phyloP scores from a whole-genome alignment of 37 sponge, comb jelly and placozoan genomes.

The Oscarella lobularis region DNA sequence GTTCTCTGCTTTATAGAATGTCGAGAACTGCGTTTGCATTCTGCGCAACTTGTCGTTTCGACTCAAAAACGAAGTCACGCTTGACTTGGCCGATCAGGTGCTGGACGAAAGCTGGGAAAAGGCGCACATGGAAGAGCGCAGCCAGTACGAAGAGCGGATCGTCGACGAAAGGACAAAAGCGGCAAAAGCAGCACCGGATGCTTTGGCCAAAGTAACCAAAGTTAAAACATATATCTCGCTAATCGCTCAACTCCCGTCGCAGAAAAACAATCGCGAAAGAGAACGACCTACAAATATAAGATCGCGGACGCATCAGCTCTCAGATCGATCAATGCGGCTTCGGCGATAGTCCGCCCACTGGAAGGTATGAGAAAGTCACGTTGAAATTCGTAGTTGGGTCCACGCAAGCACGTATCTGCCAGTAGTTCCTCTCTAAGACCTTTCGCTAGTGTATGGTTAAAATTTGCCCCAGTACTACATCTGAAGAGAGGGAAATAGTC shows the following conservation, averaged over 20 bases:
- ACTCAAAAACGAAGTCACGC: slow-evolving; percentile 70
- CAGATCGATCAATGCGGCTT: neutral
- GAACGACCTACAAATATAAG: too few relatives aligned
- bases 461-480: too few relatives aligned
- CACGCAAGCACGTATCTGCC: too few relatives aligned
- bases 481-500: too few relatives aligned
- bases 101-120: neutral
- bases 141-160: neutral
- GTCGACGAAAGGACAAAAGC: neutral
- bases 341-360: too few relatives aligned
- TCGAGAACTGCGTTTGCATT: slow-evolving; percentile 84
- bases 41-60: slow-evolving; percentile 87
- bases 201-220: neutral
- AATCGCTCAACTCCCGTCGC: too few relatives aligned
- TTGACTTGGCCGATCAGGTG: slow-evolving; percentile 4
- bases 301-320: neutral
- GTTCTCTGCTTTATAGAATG: slow-evolving; percentile 33
- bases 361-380: too few relatives aligned
- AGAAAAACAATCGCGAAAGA: neutral
- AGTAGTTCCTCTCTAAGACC: too few relatives aligned
- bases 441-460: too few relatives aligned
- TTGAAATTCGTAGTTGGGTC: too few relatives aligned
- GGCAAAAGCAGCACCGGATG: neutral
- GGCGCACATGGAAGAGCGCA: neutral
- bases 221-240: too few relatives aligned